Conservation (phyloP, 2,797 vertebrate species). For the Parauchenoglanis punctatus region DNA sequence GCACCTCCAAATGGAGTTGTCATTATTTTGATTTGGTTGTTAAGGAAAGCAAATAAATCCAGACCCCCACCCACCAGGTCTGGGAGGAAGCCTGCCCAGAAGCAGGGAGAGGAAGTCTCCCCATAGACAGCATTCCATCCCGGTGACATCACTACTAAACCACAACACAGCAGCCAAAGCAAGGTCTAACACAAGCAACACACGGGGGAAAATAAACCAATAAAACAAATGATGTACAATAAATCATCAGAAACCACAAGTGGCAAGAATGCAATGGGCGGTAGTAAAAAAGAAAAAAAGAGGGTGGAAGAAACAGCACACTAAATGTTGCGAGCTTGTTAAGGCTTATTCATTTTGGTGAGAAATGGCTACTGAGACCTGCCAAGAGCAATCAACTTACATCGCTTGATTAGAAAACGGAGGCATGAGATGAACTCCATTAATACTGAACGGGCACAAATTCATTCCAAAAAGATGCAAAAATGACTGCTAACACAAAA, state of each 20-base stretch:
- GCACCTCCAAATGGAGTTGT: constrained; percentile 56
- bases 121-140: constrained; percentile 50
- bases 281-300: constrained; percentile 10
- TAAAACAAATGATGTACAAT: constrained; percentile 57
- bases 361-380: constrained; percentile 22
- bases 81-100: constrained; percentile 42
- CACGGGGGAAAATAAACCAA: constrained; percentile 60
- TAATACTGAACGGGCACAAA: not conserved
- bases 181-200: constrained; percentile 54
- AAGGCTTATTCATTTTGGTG: constrained; percentile 15
- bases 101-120: constrained; percentile 52
- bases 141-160: constrained; percentile 53
- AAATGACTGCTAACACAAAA: not conserved
- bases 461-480: constrained; percentile 11
- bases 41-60: constrained; percentile 53
- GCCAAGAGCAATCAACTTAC: constrained; percentile 20
- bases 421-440: not conserved
- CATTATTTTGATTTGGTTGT: constrained; percentile 64
- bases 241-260: constrained; percentile 56
- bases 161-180: constrained; percentile 53
- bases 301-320: constrained; percentile 44
- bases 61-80: constrained; percentile 43
- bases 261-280: constrained; percentile 38
- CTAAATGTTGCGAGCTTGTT: constrained; percentile 43
- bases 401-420: constrained; percentile 24